Percentiles rank a stretch among this genome's conserved stretches.
These are phyloP conservation scores for Gymnothorax javanicus DNA, from an alignment of 2,797 vertebrate genomes.

Conservation along the genomic window DNA sequence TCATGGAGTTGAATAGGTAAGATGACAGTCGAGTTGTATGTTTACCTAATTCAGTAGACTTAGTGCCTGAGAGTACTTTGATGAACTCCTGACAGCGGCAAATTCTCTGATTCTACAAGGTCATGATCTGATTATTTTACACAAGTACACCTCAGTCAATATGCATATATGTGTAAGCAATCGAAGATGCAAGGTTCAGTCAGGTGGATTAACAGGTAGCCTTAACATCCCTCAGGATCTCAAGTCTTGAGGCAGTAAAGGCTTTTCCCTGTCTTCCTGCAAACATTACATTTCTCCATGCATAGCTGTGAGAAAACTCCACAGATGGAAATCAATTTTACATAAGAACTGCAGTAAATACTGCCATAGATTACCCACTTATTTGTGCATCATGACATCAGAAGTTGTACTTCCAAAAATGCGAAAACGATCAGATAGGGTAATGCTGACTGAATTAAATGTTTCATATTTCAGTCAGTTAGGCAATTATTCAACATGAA, in stretches of 20 bases:
- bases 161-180: neutral
- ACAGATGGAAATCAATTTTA: neutral
- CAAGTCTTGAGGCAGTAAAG: neutral
- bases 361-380: neutral
- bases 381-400: neutral
- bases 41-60: neutral
- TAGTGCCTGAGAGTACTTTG: neutral
- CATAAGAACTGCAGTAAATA: slow-evolving; percentile 10
- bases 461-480: slow-evolving; percentile 27
- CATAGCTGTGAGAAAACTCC: neutral
- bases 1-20: neutral
- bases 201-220: neutral
- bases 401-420: neutral
- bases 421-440: slow-evolving; percentile 23
- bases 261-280: neutral
- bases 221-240: neutral
- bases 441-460: slow-evolving; percentile 27
- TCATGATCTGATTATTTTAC: too few relatives aligned
- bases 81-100: neutral
- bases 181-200: neutral
- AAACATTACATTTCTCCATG: neutral
- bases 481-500: slow-evolving; percentile 29
- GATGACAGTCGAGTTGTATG: neutral
- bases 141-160: neutral
- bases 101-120: neutral